Evolutionary conservation across 2,113 vertebrate genomes (phyloP).

Genomic region (Diglossa brunneiventris): DNA sequence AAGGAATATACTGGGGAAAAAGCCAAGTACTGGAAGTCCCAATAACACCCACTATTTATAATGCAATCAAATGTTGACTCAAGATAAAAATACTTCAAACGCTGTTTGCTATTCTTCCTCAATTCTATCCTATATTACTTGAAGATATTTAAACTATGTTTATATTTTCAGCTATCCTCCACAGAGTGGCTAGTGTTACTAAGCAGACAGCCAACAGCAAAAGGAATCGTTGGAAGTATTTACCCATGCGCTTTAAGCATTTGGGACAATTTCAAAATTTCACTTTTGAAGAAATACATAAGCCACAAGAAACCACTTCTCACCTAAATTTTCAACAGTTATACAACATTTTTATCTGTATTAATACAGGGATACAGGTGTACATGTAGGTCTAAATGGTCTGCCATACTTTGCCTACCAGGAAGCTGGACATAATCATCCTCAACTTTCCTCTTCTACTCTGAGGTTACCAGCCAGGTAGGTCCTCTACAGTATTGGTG

Average conservation of each 20-base stretch:
- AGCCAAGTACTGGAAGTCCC: not conserved
- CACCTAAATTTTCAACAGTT: not conserved
- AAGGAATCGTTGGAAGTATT: not conserved
- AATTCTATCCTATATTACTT: not conserved
- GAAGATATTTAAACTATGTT: not conserved
- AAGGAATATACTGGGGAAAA: slow-evolving; percentile 5
- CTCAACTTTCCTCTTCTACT: not conserved
- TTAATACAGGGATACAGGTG: not conserved
- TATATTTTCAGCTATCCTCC: not conserved
- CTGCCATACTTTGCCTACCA: not conserved
- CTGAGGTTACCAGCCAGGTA: not conserved
- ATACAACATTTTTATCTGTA: not conserved
- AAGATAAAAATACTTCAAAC: not conserved
- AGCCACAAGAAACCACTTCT: not conserved
- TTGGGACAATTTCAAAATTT: not conserved
- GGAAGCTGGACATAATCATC: not conserved
- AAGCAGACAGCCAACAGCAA: not conserved
- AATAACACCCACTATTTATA: slow-evolving; percentile 8
- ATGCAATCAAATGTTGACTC: not conserved
- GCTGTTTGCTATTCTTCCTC: not conserved
- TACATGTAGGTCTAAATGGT: not conserved
- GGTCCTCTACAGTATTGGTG: not conserved
- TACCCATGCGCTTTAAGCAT: not conserved
- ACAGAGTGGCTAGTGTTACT: not conserved
- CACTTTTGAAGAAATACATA: not conserved